phyloP scores from a whole-genome alignment of 1,140 invertebrate genomes.

The Ips nitidus region DNA sequence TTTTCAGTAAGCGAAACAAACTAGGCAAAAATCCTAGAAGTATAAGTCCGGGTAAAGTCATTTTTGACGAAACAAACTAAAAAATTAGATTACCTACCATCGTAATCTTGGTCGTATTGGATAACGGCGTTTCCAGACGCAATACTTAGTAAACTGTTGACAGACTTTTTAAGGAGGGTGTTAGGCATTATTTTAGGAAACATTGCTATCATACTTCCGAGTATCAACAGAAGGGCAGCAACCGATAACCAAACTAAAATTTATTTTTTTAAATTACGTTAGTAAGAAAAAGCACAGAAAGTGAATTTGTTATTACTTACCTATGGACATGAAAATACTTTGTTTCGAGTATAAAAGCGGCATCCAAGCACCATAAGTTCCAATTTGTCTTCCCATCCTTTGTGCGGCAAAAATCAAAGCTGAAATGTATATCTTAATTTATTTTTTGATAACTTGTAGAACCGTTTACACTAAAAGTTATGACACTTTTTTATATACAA shows the following conservation, averaged over 20 bases:
- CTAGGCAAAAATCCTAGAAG: constrained; percentile 56
- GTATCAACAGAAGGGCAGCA: constrained; percentile 57
- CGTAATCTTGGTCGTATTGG: neutral
- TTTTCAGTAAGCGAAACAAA: constrained; percentile 59
- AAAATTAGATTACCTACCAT: too few relatives aligned
- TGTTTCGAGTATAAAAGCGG: constrained; percentile 32
- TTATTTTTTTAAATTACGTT: constrained; percentile 12
- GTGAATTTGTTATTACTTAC: constrained; percentile 36
- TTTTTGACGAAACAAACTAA: neutral
- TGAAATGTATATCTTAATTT: neutral
- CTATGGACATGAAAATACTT: constrained; percentile 41
- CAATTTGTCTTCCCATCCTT: constrained; percentile 52
- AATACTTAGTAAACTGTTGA: constrained; percentile 52
- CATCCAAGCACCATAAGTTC: constrained; percentile 53
- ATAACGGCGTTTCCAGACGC: constrained; percentile 33
- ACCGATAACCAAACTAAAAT: constrained; percentile 63
- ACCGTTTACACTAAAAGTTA: too few relatives aligned
- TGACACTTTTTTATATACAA: too few relatives aligned
- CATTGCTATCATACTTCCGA: constrained; percentile 57
- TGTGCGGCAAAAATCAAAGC: constrained; percentile 51
- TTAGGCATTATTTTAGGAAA: constrained; percentile 61
- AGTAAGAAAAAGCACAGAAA: neutral
- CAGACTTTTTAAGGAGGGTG: constrained; percentile 59
- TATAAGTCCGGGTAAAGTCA: constrained; percentile 26
- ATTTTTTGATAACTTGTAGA: too few relatives aligned